A percentile compares a stretch with the other conserved stretches of the same genome.
These are phyloP conservation scores for Balaeniceps rex DNA, from an alignment of 2,113 vertebrate genomes.

Conservation along the genomic window DNA sequence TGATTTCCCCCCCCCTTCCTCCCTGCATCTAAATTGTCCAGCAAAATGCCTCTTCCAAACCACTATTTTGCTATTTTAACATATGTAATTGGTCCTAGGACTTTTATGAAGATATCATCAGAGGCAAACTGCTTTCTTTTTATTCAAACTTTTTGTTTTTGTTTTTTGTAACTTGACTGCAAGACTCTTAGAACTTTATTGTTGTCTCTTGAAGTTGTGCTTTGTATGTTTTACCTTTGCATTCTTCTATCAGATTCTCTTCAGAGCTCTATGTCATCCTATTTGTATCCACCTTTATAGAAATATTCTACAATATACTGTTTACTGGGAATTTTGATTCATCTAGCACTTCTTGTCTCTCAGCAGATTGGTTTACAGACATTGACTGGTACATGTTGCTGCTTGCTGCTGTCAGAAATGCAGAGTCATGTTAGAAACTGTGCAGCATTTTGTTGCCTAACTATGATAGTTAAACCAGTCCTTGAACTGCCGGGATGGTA, in stretches of 20 bases:
- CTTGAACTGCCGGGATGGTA: neutral
- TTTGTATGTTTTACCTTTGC: neutral
- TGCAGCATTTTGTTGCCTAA: neutral
- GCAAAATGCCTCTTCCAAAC: neutral
- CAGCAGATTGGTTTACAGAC: slow-evolving; percentile 14
- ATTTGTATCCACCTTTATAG: neutral
- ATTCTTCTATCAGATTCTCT: neutral
- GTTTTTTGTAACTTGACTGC: neutral
- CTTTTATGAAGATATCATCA: neutral
- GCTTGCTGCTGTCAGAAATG: slow-evolving; percentile 2
- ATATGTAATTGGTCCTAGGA: neutral
- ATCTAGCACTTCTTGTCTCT: neutral
- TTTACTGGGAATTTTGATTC: slow-evolving; percentile 1
- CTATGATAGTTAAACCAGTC: neutral
- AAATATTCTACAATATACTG: neutral
- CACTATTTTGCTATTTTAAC: neutral
- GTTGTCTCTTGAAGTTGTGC: neutral
- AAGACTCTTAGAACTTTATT: neutral
- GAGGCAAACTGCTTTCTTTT: neutral
- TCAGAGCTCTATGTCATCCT: neutral
- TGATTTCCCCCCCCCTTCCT: neutral
- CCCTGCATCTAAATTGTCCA: neutral
- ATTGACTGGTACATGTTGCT: neutral
- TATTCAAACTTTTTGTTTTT: neutral
- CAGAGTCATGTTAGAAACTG: neutral